These are phyloP conservation scores for Andrena flavipes DNA, from an alignment of 2,888 invertebrate species.

Conservation along the genomic window DNA sequence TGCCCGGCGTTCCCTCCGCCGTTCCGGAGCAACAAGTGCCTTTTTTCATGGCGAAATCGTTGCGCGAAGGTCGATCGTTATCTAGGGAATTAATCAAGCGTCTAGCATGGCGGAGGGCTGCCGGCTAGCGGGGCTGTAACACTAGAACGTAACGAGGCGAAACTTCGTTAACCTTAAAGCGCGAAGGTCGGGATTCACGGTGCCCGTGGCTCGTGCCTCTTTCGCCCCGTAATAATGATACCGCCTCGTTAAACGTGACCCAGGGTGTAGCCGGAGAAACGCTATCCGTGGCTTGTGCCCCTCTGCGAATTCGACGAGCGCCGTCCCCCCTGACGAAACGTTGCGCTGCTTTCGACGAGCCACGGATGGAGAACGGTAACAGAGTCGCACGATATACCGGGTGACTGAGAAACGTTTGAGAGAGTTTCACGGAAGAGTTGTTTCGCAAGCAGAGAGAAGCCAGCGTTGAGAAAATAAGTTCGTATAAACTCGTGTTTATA, in stretches of 20 bases:
- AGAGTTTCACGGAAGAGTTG: no score
- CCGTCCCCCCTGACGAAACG: no score
- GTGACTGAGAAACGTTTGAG: no score
- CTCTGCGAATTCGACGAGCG: background rate
- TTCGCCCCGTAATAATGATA: slow-evolving; percentile 33
- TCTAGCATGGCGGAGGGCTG: slow-evolving; percentile 47
- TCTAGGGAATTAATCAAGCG: slow-evolving; percentile 69
- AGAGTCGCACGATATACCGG: no score
- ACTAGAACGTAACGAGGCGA: slow-evolving; percentile 72
- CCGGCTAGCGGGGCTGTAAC: slow-evolving; percentile 49
- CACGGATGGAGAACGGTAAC: no score
- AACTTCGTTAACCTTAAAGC: slow-evolving; percentile 74
- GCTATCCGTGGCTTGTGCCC: background rate
- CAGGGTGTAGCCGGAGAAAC: background rate
- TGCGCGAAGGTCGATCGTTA: slow-evolving; percentile 61
- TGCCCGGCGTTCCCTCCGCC: background rate
- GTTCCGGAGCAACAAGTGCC: slow-evolving; percentile 67
- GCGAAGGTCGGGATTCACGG: slow-evolving; percentile 58
- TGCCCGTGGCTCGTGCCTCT: slow-evolving; percentile 17
- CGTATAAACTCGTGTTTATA: no score
- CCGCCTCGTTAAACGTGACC: slow-evolving; percentile 14
- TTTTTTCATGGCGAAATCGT: slow-evolving; percentile 58
- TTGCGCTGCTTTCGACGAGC: no score
- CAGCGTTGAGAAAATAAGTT: no score
- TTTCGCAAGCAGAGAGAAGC: no score